Conservation (phyloP, 2,113 vertebrate species). For the Felis chaus region DNA sequence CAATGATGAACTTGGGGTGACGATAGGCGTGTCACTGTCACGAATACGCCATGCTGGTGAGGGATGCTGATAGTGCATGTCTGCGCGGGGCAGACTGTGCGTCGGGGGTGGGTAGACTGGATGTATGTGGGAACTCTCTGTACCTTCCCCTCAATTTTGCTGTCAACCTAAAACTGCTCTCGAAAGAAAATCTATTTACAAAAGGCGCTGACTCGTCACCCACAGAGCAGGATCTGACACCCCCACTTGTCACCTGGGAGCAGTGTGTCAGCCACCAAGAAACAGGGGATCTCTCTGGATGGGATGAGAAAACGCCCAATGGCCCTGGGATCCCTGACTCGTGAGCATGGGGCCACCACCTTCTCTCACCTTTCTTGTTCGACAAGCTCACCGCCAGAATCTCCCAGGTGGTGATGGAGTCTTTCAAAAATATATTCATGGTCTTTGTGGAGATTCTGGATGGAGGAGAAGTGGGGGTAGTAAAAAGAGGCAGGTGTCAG, state of each 20-base stretch:
- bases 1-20: neutral
- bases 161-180: neutral
- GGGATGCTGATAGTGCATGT: neutral
- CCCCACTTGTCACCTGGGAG: too few species aligned
- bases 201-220: neutral
- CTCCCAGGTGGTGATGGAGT: constrained; percentile 95
- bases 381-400: constrained; percentile 92
- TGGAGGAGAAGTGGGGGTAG: rapidly evolving
- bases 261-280: neutral
- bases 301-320: neutral
- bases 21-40: rapidly evolving
- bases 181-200: neutral
- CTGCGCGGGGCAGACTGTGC: too few species aligned
- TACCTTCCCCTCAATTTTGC: neutral
- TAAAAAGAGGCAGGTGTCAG: neutral
- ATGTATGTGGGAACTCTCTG: neutral
- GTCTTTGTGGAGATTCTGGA: constrained; percentile 78
- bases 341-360: rapidly evolving
- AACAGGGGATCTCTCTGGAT: too few species aligned
- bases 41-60: rapidly evolving
- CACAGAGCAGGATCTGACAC: neutral
- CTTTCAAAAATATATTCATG: constrained; percentile 84
- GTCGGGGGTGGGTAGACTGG: rapidly evolving
- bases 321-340: neutral
- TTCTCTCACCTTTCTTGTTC: constrained; percentile 77